phyloP scores from a whole-genome alignment of 2,888 invertebrate species.

The Himalopsyche kuldschensis region DNA sequence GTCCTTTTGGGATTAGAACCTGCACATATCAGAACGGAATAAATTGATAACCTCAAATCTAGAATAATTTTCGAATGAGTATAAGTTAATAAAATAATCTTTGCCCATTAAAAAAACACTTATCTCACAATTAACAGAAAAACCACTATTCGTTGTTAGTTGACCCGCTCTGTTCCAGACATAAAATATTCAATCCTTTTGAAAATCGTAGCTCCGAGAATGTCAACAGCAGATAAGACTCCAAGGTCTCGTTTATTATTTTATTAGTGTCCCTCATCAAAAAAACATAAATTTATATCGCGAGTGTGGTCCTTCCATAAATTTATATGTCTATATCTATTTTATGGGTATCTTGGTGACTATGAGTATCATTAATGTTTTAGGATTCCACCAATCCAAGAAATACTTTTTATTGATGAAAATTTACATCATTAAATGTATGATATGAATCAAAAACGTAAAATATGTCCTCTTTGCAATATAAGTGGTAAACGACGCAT shows the following conservation, averaged over 20 bases:
- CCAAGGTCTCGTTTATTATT: background rate
- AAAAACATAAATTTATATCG: background rate
- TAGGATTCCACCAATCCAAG: background rate
- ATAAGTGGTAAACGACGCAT: too few species aligned
- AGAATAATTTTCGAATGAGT: too few species aligned
- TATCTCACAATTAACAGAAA: too few species aligned
- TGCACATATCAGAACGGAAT: too few species aligned
- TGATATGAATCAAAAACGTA: too few species aligned
- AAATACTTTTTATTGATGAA: background rate
- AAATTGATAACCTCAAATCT: too few species aligned
- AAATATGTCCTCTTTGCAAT: too few species aligned
- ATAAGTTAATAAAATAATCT: too few species aligned
- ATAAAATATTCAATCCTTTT: background rate
- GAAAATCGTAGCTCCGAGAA: background rate
- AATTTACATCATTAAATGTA: too few species aligned
- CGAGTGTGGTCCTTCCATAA: background rate
- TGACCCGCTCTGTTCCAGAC: background rate
- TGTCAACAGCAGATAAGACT: background rate
- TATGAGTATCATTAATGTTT: background rate
- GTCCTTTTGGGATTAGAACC: too few species aligned
- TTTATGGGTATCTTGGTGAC: background rate
- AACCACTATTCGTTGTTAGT: background rate
- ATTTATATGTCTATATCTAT: background rate
- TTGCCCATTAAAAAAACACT: too few species aligned
- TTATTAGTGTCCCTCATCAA: background rate